These are phyloP conservation scores for Cheirogaleus major DNA, from an alignment of 2,797 vertebrate genomes.

Conservation along the genomic window DNA sequence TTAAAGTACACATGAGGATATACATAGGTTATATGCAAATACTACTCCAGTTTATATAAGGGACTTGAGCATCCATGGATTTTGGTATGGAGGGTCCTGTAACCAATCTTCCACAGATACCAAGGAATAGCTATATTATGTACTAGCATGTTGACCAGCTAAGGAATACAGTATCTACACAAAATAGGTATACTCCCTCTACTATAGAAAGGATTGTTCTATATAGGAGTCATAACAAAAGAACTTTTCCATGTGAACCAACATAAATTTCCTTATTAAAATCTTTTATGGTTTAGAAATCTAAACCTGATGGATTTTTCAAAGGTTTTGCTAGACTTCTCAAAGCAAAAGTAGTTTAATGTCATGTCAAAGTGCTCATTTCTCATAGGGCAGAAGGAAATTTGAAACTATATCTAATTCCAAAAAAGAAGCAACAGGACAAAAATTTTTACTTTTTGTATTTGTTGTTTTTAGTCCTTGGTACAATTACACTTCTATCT, in stretches of 20 bases:
- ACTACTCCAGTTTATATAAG: neutral
- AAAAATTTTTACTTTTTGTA: neutral
- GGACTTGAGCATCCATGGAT: neutral
- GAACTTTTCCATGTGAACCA: neutral
- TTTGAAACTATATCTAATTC: neutral
- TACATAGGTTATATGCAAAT: neutral
- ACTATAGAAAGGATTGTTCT: neutral
- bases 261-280: slow-evolving; percentile 26
- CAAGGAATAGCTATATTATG: neutral
- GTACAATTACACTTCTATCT: neutral
- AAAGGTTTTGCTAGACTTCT: neutral
- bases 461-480: neutral
- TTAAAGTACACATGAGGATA: neutral
- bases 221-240: neutral
- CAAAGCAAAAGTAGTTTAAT: neutral
- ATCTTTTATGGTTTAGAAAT: slow-evolving; percentile 28
- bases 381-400: neutral
- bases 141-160: neutral
- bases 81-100: too few relatives aligned
- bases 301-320: neutral
- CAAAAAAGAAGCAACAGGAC: neutral
- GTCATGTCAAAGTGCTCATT: neutral
- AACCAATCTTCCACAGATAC: neutral
- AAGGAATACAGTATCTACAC: neutral
- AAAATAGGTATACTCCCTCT: neutral